Evolutionary conservation across 2,888 invertebrate genomes (phyloP).

Genomic region (Holacanthella duospinosa): DNA sequence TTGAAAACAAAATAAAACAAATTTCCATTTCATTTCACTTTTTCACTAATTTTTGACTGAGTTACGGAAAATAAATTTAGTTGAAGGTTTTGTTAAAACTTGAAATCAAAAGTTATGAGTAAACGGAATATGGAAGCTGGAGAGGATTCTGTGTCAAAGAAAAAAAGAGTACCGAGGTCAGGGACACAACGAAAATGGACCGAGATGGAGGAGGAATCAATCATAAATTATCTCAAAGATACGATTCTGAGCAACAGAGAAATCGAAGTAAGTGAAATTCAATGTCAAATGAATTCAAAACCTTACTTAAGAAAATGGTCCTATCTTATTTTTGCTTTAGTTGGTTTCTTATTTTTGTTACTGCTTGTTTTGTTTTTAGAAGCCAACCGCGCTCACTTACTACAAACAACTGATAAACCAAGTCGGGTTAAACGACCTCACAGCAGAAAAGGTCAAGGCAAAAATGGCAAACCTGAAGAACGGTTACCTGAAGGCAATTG

Average conservation of each 20-base stretch:
- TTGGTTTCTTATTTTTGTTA: background rate
- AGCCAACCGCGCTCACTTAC: background rate
- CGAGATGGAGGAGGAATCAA: background rate
- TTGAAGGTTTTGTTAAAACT: too few species aligned
- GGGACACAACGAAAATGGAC: constrained; percentile 1
- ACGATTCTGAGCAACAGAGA: background rate
- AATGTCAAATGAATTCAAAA: too few species aligned
- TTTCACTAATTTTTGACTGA: too few species aligned
- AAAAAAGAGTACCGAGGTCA: background rate
- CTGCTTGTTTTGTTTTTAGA: too few species aligned
- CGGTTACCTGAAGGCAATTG: background rate
- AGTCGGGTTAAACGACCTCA: background rate
- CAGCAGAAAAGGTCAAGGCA: background rate
- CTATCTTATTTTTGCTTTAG: background rate
- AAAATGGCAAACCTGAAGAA: background rate
- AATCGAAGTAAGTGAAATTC: constrained; percentile 1
- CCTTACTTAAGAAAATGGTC: background rate
- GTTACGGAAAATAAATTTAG: too few species aligned
- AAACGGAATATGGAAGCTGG: background rate
- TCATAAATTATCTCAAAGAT: background rate
- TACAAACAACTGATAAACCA: background rate
- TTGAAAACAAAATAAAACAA: too few species aligned
- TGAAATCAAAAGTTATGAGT: too few species aligned
- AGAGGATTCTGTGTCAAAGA: background rate
- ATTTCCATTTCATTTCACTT: too few species aligned